Evolutionary conservation across 2,113 vertebrate species (phyloP).

Genomic region (Megaceryle maxima): DNA sequence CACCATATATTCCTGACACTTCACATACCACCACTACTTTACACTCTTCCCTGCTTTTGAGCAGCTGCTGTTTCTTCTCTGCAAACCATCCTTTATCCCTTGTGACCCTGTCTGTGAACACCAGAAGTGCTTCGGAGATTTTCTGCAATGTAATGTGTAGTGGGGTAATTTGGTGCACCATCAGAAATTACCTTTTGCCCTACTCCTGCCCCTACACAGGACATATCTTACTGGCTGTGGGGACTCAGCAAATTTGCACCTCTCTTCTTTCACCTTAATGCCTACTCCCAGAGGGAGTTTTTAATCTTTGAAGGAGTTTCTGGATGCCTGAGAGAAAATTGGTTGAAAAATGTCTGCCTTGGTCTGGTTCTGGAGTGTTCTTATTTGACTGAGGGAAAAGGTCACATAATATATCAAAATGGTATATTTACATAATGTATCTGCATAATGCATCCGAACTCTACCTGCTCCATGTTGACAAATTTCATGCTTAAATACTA

Average conservation of each 20-base stretch:
- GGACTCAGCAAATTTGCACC: neutral
- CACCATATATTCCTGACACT: neutral
- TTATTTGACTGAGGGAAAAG: slow-evolving; percentile 42
- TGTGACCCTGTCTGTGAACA: rapidly evolving
- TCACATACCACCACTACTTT: neutral
- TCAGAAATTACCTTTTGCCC: neutral
- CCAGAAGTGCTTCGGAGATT: neutral
- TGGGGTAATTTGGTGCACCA: neutral
- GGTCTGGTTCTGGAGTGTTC: neutral
- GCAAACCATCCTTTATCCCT: neutral
- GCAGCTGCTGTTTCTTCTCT: neutral
- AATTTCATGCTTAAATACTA: neutral
- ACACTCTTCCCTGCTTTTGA: neutral
- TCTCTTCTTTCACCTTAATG: neutral
- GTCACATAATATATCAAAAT: slow-evolving; percentile 41
- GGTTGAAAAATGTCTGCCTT: slow-evolving; percentile 3
- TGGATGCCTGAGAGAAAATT: slow-evolving; percentile 1
- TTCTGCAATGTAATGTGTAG: neutral
- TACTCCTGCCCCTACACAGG: neutral
- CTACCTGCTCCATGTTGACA: neutral
- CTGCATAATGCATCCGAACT: neutral
- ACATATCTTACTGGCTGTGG: neutral
- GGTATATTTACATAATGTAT: slow-evolving; percentile 41
- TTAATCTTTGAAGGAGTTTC: neutral
- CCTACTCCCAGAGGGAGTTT: neutral